Evolutionary conservation across 1,140 invertebrate genomes (phyloP).

Genomic region (Bathynomus jamesi): DNA sequence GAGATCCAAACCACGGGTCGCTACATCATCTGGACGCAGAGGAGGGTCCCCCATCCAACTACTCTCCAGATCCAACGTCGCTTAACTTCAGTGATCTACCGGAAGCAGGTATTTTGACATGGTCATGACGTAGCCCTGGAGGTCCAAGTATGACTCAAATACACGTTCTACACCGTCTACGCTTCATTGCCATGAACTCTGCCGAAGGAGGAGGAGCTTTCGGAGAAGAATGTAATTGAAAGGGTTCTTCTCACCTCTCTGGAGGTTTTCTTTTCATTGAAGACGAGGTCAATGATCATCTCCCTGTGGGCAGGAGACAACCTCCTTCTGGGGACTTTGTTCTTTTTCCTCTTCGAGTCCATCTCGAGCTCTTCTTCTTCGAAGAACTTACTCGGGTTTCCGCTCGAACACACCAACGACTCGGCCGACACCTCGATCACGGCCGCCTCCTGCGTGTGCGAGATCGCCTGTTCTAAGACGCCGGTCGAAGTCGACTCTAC

Average conservation of each 20-base stretch:
- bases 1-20: too few relatives aligned
- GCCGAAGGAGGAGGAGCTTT: too few relatives aligned
- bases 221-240: too few relatives aligned
- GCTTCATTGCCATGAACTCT: too few relatives aligned
- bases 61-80: too few relatives aligned
- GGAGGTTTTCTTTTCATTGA: conserved; percentile 37
- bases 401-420: conserved; percentile 21
- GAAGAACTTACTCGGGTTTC: conserved; percentile 23
- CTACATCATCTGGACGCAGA: too few relatives aligned
- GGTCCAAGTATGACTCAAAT: too few relatives aligned
- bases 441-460: not conserved
- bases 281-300: conserved; percentile 36
- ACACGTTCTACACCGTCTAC: too few relatives aligned
- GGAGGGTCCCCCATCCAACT: too few relatives aligned
- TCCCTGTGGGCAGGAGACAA: conserved; percentile 32
- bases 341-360: conserved; percentile 17
- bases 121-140: too few relatives aligned
- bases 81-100: too few relatives aligned
- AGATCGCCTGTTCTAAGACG: not conserved
- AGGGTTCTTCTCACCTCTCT: conserved; percentile 32
- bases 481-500: conserved; percentile 7
- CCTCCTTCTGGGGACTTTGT: conserved; percentile 26
- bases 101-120: too few relatives aligned
- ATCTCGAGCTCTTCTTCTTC: conserved; percentile 3
- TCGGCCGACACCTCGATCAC: not conserved